Evolutionary conservation across 30 jellyfish, hydroid and myxozoan species (phyloP), one percentile per base, ranked within the genome.

Genomic region (Nemopilema nomurai): DNA sequence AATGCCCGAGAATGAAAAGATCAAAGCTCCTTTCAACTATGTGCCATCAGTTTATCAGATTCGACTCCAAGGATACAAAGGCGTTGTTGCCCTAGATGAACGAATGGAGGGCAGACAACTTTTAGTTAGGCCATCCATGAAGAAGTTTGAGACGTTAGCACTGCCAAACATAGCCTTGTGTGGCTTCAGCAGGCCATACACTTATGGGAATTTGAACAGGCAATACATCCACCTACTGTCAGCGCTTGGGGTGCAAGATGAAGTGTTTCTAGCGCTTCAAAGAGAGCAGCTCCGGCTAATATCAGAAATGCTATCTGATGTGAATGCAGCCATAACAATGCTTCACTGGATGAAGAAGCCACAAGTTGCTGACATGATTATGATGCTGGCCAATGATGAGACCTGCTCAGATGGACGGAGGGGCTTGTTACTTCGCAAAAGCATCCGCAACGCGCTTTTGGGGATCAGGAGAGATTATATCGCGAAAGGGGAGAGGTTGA

Each of bases 51-150:
- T 77, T 18, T 77, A 49, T 21, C 87, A 77, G 25, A n/a, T 77
- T 49, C 73, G 87, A 3, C 57, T 77, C 25, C 80, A 77, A 31
- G 87, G 87, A 4, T 31, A 30, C 29, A 77, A 77, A 53, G 87
- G 87, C 16, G 87, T 77, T 49, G 87, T 77, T 57, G 80, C 87
- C 27, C 51, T 77, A 17, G 87, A 77, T 26, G 21, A 41, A 51
- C 25, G 51, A 8, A 27, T 77, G 19, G 26, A 51, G 18, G 49
- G 57, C 0, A 16, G 49, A 4, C 76, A 53, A n/a, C 69, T 77
- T 28, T 27, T 20, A 23, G 57, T 77, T 16, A 77, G 87, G 18
- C 53, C 49, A 19, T 77, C 87, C 8, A 77, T 77, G 87, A 71
- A 30, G 50, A 77, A 77, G 57, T 77, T 77, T 57, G 22, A 16